Evolutionary conservation across 2,797 vertebrate genomes (phyloP), one percentile per base, ranked within the genome.

Genomic region (Cossypha niveicapilla): DNA sequence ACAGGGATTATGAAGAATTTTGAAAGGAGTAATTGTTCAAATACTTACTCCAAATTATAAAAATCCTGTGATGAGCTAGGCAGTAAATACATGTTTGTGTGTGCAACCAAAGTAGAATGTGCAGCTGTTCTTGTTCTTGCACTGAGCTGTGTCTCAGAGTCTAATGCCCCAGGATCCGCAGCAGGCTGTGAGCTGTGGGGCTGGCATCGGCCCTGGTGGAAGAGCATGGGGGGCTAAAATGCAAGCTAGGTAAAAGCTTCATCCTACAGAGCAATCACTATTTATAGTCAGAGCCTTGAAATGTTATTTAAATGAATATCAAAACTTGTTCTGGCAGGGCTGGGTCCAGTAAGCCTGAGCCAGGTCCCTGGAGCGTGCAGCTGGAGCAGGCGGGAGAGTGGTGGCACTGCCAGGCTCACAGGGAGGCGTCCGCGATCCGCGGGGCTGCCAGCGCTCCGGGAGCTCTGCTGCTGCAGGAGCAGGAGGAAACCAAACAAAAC

Each of bases 321-420:
- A 48, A 37, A 68, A 10, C 10, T 10, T 14, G n/a, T 45, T 34
- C 4, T 57, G 76, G 39, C 25, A 19, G 67, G 11, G 44, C 2
- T 28, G 24, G 14, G 5, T 11, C 2, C n/a, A 0, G 27, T 18
- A 7, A 17, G 7, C 28, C 35, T 27, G 2, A 8, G 7, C 0
- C 0, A 0, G 0, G 44, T 32, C 67, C 18, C 58, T 1, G 66
- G 30, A 28, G 56, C 0, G 15, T 2, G 47, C 17, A 1, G 44
- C 4, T 9, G 72, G 65, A 17, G 63, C 28, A 0, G 61, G 79
- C 5, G 3, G 73, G 21, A 18, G 14, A 1, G 54, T 5, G 3
- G 2, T 2, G 78, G 28, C 78, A 0, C 0, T 8, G 68, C 53
- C 47, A 25, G 47, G 7, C 44, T 32, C 66, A 0, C 23, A 0